Percentiles rank a stretch among this genome's conserved stretches.
phyloP scores from a whole-genome alignment of 2,113 vertebrate genomes.

The Oophaga pumilio region DNA sequence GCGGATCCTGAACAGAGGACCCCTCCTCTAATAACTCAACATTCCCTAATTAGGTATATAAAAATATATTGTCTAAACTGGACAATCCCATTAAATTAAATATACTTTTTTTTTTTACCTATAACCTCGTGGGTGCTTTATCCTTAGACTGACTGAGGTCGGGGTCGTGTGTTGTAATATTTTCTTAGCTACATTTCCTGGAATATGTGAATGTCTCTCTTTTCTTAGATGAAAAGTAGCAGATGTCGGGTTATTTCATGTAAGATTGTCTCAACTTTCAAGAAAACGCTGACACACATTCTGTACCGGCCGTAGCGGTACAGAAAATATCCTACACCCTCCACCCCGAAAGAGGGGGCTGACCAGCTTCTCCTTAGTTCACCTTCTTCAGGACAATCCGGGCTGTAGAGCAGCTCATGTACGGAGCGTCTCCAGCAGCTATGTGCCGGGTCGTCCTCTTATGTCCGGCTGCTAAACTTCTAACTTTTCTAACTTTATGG shows the following conservation, averaged over 20 bases:
- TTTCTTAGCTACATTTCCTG: slow-evolving; percentile 15
- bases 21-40: too few relatives aligned
- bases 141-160: not conserved
- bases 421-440: too few relatives aligned
- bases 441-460: too few relatives aligned
- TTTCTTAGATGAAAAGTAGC: not conserved
- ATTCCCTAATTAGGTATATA: not conserved
- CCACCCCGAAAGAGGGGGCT: not conserved
- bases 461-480: too few relatives aligned
- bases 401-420: not conserved
- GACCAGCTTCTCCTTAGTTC: not conserved
- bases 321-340: not conserved
- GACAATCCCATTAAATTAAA: not conserved
- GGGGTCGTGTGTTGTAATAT: slow-evolving; percentile 7
- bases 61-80: not conserved
- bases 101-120: too few relatives aligned
- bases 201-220: not conserved
- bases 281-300: slow-evolving; percentile 8
- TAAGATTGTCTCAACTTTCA: not conserved
- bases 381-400: not conserved
- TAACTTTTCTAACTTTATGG: too few relatives aligned
- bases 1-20: not conserved
- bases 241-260: not conserved
- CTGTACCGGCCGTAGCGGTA: not conserved
- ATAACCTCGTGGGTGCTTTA: too few relatives aligned